Base-by-base conservation (phyloP, 2,888 invertebrate genomes). In the Acleris holmiana region DNA sequence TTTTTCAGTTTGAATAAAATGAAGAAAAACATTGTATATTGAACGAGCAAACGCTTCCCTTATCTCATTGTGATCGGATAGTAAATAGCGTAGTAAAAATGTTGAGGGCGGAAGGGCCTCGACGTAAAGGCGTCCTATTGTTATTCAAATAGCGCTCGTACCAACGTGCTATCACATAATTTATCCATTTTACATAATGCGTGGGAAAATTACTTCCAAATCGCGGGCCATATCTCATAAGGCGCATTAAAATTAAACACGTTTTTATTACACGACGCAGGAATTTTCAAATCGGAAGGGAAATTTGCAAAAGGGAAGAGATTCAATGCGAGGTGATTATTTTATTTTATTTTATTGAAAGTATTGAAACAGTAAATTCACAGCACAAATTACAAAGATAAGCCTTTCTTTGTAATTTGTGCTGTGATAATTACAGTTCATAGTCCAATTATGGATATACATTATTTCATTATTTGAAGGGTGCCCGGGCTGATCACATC, bases 211-310 rank as follows among this genome's bases (percentile, higher is more conserved):
- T 68, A 61, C 47, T 59, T 51, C 56, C 49, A 47, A 51, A 66
- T 68, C 59, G 60, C 64, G 66, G 67, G 65, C 44, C 49, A 15
- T 19, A 67, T 47, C 71, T 76, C 74, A 79, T 82, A 79, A 80
- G 79, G 73, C 61, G 76, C 73, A 78, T 82, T 80, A 80, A 76
- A 72, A 77, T 75, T 75, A 77, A 79, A 78, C 79, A 82, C 78
- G 79, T 64, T 68, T 65, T 68, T 68, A n/a, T 41, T 15, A 35
- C 35, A 23, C 44, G 17, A 23, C 23, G n/a, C 5, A 15, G 10
- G 44, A n/a, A 13, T 19, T 21, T 44, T 3, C 40, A 18, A 13
- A 2, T 1, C 15, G 54, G 23, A 17, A 44, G 23, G 17, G 6
- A 4, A n/a, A 10, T 10, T 23, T 17, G 10, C 4, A 40, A n/a